A percentile compares a stretch with the other conserved stretches of the same genome.
Evolutionary conservation across 2,113 vertebrate species (phyloP).

Genomic region (Labrus mixtus): DNA sequence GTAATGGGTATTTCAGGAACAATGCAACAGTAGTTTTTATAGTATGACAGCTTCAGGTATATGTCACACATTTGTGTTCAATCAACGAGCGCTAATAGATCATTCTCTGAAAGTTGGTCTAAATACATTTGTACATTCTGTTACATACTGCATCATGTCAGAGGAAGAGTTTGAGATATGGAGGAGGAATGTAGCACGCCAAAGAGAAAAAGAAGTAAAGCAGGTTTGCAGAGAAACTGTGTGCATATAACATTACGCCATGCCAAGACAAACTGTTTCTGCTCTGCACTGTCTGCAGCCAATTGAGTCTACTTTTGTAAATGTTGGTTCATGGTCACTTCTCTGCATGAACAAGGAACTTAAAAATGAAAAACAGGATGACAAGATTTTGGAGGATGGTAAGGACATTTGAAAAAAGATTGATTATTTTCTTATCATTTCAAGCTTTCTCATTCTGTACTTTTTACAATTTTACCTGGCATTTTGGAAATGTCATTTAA

Average conservation of each 20-base stretch:
- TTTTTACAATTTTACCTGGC: neutral
- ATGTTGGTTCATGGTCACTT: neutral
- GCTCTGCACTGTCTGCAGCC: no score
- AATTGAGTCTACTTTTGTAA: neutral
- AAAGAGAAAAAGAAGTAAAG: neutral
- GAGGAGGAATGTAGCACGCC: neutral
- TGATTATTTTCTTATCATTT: neutral
- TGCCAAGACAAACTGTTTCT: no score
- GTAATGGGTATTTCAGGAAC: no score
- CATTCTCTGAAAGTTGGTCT: neutral
- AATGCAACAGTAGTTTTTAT: no score
- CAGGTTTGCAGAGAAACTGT: no score
- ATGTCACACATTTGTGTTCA: neutral
- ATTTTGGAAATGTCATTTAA: neutral
- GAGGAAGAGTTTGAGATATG: neutral
- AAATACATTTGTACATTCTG: neutral
- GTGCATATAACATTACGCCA: no score
- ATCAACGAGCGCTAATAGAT: neutral
- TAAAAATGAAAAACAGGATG: neutral
- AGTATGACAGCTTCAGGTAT: no score
- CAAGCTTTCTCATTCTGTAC: neutral
- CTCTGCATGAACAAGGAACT: neutral
- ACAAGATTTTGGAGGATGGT: no score
- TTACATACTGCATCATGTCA: neutral
- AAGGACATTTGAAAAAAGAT: neutral